Evolutionary conservation across 2,113 vertebrate genomes (phyloP).

Genomic region (Nanorana parkeri): DNA sequence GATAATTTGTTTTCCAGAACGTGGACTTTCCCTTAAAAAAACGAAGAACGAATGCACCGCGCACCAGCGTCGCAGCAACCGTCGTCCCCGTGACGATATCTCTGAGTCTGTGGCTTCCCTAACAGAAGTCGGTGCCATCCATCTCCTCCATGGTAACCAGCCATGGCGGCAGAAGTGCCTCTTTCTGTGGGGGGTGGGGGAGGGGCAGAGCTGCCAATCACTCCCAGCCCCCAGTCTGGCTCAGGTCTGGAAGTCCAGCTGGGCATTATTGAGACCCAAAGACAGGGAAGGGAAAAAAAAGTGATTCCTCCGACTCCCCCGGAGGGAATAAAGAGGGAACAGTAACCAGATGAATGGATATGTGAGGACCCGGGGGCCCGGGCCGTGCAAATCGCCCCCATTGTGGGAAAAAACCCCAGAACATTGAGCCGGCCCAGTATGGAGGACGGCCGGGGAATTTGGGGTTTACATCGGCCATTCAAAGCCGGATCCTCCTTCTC

Average conservation of each 20-base stretch:
- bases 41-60: too few species aligned
- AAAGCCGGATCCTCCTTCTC: background rate
- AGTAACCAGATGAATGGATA: conserved; percentile 13
- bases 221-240: background rate
- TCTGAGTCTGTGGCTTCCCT: too few species aligned
- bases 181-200: conserved; percentile 25
- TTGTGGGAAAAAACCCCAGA: conserved; percentile 9
- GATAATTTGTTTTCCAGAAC: too few species aligned
- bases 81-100: too few species aligned
- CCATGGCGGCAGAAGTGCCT: conserved; percentile 13
- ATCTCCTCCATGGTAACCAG: background rate
- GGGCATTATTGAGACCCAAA: conserved; percentile 12
- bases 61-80: too few species aligned
- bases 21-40: too few species aligned
- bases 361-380: background rate
- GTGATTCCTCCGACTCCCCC: background rate
- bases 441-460: background rate
- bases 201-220: conserved; percentile 35
- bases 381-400: conserved; percentile 20
- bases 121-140: background rate
- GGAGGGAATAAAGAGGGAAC: background rate
- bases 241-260: conserved; percentile 39
- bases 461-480: conserved; percentile 25
- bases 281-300: background rate
- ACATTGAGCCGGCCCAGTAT: conserved; percentile 34